These are phyloP conservation scores for Lutraria lutraria DNA, from an alignment of 2,888 invertebrate species.

Conservation along the genomic window DNA sequence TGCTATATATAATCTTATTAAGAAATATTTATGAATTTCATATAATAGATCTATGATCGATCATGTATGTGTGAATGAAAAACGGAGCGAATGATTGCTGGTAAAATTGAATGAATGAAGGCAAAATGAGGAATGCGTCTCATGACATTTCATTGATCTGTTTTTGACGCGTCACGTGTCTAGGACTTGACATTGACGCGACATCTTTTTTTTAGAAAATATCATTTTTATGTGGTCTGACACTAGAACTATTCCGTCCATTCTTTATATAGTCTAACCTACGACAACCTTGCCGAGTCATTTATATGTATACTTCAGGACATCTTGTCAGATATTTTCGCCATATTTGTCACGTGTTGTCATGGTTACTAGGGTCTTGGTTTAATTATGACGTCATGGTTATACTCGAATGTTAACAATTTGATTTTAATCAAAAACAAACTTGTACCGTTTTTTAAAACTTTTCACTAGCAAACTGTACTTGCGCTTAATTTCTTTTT, in stretches of 20 bases:
- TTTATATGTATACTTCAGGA: constrained; percentile 24
- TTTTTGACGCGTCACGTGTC: constrained; percentile 20
- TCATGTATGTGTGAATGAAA: neutral
- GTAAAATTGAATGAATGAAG: neutral
- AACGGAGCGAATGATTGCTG: neutral
- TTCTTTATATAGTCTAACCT: constrained; percentile 20
- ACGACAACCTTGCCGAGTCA: constrained; percentile 38
- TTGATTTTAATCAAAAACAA: no score
- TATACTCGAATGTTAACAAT: neutral
- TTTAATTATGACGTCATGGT: neutral
- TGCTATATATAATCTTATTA: constrained; percentile 25
- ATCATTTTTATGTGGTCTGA: constrained; percentile 33
- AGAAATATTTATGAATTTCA: constrained; percentile 14
- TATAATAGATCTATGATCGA: neutral
- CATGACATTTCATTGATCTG: constrained; percentile 32
- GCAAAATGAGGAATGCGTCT: constrained; percentile 39
- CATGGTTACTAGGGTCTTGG: neutral
- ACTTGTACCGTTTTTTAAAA: no score
- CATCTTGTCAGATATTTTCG: constrained; percentile 34
- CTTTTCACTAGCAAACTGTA: neutral
- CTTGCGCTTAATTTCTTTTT: no score
- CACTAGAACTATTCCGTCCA: constrained; percentile 36
- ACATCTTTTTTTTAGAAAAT: constrained; percentile 17
- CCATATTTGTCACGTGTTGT: constrained; percentile 26
- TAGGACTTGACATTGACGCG: neutral